A percentile compares a stretch with the other conserved stretches of the same genome.
Conservation (phyloP, 2,797 vertebrate species). For the Poeciliopsis paucimaculata region DNA sequence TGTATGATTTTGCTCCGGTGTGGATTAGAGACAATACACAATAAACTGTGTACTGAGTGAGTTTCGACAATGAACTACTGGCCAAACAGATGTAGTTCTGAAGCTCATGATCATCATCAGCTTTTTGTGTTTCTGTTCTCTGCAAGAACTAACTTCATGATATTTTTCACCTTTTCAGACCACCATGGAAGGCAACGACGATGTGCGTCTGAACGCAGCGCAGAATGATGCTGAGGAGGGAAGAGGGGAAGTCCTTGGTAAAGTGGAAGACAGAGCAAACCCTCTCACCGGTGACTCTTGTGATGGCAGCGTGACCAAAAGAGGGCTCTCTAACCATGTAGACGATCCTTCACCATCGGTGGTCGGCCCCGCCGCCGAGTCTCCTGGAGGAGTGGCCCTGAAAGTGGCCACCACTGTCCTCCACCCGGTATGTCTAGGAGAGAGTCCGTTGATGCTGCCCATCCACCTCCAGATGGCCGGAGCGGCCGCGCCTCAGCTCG, state of each 20-base stretch:
- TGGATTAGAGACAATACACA: background rate
- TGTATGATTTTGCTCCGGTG: background rate
- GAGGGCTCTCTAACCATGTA: slow-evolving; percentile 80
- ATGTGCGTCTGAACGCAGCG: slow-evolving; percentile 81
- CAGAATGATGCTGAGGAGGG: slow-evolving; percentile 72
- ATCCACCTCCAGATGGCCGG: slow-evolving; percentile 90
- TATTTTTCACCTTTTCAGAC: slow-evolving; percentile 35
- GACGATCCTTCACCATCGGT: slow-evolving; percentile 81
- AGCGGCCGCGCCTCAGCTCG: slow-evolving; percentile 84
- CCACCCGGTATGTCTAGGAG: slow-evolving; percentile 94
- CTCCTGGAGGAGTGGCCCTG: slow-evolving; percentile 88
- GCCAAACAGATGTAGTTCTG: no score
- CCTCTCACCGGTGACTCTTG: slow-evolving; percentile 85
- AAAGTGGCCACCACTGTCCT: slow-evolving; percentile 94
- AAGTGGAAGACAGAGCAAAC: slow-evolving; percentile 85
- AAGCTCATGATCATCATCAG: background rate
- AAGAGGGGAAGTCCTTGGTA: slow-evolving; percentile 66
- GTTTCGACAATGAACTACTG: background rate
- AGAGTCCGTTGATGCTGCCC: slow-evolving; percentile 92
- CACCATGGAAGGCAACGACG: slow-evolving; percentile 87
- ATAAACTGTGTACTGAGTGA: background rate
- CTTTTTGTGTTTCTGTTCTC: slow-evolving; percentile 58
- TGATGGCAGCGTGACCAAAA: slow-evolving; percentile 86
- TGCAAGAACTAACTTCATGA: slow-evolving; percentile 69
- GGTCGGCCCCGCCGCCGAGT: slow-evolving; percentile 81